Conservation (phyloP, 2,797 vertebrate genomes). For the Molothrus ater region DNA sequence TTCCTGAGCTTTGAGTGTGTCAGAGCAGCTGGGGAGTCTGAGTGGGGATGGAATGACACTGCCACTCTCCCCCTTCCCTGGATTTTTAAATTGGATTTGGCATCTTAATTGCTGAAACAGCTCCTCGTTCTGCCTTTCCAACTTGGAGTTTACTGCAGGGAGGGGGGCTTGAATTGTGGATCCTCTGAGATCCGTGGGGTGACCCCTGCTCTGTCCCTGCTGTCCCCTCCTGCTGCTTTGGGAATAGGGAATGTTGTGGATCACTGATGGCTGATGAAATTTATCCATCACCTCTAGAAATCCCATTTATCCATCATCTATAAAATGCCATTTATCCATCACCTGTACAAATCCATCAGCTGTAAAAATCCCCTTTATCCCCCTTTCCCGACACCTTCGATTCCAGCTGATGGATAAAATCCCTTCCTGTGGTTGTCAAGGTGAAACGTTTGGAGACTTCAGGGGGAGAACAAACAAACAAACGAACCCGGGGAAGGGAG, state of each 20-base stretch:
- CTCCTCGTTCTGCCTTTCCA: background rate
- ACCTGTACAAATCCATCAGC: background rate
- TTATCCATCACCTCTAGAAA: background rate
- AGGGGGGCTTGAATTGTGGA: rapidly evolving
- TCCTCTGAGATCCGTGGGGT: background rate
- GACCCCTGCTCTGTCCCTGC: background rate
- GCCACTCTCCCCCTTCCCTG: background rate
- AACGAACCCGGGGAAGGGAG: background rate
- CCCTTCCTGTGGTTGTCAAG: background rate
- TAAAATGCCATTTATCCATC: background rate
- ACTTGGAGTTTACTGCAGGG: background rate
- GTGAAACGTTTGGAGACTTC: background rate
- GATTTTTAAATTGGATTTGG: background rate
- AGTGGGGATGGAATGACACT: background rate
- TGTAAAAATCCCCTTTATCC: background rate
- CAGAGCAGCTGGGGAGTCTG: background rate
- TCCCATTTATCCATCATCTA: background rate
- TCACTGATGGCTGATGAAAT: background rate
- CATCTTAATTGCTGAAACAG: background rate
- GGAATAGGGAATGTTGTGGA: background rate
- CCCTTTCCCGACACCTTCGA: background rate
- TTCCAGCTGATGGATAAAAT: background rate
- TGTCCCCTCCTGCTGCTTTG: background rate
- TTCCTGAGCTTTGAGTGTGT: background rate
- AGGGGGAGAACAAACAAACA: background rate